These are phyloP conservation scores for Morelia viridis DNA, from an alignment of 2,797 vertebrate species.

Conservation along the genomic window DNA sequence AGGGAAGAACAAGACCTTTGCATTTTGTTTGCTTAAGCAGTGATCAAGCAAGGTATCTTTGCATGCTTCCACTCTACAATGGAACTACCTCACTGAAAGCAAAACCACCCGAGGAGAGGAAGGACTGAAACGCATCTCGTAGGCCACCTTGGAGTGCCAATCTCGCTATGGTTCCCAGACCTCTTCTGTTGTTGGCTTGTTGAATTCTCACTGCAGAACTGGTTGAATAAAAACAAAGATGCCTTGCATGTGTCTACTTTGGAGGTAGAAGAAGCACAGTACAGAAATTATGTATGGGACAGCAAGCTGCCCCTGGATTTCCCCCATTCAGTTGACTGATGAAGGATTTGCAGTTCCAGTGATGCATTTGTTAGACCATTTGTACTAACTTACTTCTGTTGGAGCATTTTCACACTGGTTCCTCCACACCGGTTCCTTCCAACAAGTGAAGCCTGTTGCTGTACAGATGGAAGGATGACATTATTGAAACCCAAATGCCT, in stretches of 20 bases:
- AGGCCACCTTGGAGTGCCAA: neutral
- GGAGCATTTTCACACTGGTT: neutral
- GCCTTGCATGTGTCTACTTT: neutral
- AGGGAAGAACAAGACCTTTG: conserved; percentile 65
- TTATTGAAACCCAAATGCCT: neutral
- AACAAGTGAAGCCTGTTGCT: neutral
- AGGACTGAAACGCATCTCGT: neutral
- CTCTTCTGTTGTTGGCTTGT: neutral
- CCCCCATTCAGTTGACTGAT: neutral
- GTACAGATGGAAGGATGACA: no score
- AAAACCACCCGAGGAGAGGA: conserved; percentile 15
- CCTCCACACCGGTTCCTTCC: neutral
- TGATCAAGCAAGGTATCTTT: conserved; percentile 63
- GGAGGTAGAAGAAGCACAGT: conserved; percentile 5
- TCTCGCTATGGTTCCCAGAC: neutral
- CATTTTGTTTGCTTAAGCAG: conserved; percentile 45
- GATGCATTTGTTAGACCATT: neutral
- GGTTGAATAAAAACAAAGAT: neutral
- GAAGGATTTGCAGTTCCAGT: neutral
- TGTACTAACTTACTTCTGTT: neutral
- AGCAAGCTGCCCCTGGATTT: neutral
- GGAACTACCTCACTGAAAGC: conserved; percentile 75
- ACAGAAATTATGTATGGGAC: neutral
- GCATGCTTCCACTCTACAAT: conserved; percentile 68
- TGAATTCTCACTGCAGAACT: neutral